phyloP scores from a whole-genome alignment of 64 coral and sea anemone genomes.

The Porites lutea region DNA sequence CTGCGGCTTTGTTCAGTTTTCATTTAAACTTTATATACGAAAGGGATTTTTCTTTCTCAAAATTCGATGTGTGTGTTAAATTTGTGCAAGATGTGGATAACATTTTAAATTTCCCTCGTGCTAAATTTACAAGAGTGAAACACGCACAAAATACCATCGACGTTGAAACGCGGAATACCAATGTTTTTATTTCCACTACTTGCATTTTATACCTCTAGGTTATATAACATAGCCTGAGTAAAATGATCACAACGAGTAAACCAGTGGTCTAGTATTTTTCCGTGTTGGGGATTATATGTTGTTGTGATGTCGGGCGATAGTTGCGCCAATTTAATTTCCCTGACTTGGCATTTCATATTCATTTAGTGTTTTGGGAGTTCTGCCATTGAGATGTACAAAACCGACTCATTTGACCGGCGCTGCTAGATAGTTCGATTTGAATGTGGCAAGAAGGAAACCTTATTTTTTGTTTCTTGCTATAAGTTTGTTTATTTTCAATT shows the following conservation, averaged over 20 bases:
- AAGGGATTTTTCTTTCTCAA: neutral
- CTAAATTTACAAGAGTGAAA: neutral
- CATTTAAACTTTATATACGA: neutral
- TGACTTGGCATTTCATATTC: neutral
- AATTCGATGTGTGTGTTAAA: slow-evolving; percentile 13
- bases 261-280: neutral
- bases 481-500: slow-evolving; percentile 28
- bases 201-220: neutral
- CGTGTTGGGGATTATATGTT: neutral
- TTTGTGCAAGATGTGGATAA: slow-evolving; percentile 4
- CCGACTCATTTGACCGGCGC: neutral
- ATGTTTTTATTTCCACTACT: neutral
- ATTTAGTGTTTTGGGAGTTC: neutral
- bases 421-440: neutral
- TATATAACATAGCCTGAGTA: neutral
- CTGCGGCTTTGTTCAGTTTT: neutral
- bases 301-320: neutral
- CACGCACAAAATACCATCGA: neutral
- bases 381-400: neutral
- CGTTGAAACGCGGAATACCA: neutral
- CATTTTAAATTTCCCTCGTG: slow-evolving; percentile 99
- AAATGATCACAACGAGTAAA: neutral
- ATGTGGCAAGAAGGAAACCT: neutral
- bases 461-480: neutral
- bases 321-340: neutral